Conservation (phyloP, 2,113 vertebrate genomes). For the Grammomys dolichurus region DNA sequence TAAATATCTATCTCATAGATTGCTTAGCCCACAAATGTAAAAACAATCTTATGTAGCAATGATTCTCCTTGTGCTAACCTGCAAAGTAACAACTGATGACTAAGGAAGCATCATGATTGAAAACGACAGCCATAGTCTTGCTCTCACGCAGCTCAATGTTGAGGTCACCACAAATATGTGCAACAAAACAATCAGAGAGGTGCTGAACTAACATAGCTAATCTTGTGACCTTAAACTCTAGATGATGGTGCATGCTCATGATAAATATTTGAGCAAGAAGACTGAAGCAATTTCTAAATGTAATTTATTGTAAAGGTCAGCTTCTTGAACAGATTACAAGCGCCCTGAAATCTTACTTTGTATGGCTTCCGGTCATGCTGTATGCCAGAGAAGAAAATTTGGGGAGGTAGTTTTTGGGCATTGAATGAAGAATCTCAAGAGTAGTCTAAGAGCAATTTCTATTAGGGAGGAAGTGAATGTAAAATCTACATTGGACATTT, state of each 20-base stretch:
- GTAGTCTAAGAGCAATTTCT: background rate
- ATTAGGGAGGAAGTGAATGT: background rate
- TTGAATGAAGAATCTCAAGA: background rate
- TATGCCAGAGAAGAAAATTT: background rate
- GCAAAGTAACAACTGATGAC: background rate
- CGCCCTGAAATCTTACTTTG: background rate
- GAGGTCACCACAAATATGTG: background rate
- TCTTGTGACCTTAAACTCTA: constrained; percentile 26
- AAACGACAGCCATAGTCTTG: background rate
- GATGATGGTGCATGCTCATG: background rate
- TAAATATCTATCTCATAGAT: background rate
- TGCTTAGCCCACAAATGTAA: background rate
- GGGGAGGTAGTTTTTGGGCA: background rate
- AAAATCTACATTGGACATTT: background rate
- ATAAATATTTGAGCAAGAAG: constrained; percentile 48
- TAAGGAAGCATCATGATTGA: background rate
- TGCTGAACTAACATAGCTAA: background rate
- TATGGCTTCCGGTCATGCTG: background rate
- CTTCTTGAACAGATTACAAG: constrained; percentile 34
- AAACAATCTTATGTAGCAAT: background rate
- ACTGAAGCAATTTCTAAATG: background rate
- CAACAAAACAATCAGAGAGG: background rate
- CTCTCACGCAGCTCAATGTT: background rate
- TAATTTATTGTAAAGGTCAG: constrained; percentile 41
- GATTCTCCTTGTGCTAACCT: background rate